Evolutionary conservation across 2,888 invertebrate genomes (phyloP).

Genomic region (Meta bourneti): DNA sequence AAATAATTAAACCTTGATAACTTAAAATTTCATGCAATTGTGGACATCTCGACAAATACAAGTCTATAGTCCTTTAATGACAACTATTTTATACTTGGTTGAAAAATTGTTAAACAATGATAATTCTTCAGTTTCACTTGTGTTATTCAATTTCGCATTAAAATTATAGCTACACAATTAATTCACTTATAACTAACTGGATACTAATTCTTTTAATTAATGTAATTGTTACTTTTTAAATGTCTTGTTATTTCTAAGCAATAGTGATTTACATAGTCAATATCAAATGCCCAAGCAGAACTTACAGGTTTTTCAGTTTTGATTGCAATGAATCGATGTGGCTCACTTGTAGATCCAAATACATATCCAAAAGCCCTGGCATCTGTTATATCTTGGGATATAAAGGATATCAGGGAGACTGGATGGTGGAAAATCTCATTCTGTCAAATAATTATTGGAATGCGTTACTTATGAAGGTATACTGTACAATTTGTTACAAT

Average conservation of each 20-base stretch:
- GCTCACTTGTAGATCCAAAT: slow-evolving; percentile 96
- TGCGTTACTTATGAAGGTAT: no score
- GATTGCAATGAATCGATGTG: slow-evolving; percentile 98
- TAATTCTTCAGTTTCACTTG: neutral
- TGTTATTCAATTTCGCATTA: neutral
- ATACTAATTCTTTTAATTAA: neutral
- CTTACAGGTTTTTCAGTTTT: slow-evolving; percentile 97
- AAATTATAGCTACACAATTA: neutral
- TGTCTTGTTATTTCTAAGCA: neutral
- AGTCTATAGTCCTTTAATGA: no score
- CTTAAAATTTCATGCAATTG: neutral
- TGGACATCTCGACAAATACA: no score
- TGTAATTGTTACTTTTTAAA: neutral
- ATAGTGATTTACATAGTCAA: neutral
- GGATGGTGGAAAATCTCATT: slow-evolving; percentile 97
- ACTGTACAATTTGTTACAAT: neutral
- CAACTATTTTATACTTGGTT: no score
- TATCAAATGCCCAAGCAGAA: neutral
- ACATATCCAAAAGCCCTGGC: slow-evolving; percentile 99
- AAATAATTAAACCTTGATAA: neutral
- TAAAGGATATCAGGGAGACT: slow-evolving; percentile 99
- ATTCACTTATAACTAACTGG: neutral
- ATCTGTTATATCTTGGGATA: slow-evolving; percentile 98
- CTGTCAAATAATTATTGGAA: slow-evolving; percentile 82
- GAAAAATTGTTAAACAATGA: no score